These are phyloP conservation scores for Macrosoma leucophasiata DNA, from an alignment of 2,888 invertebrate genomes.

Conservation along the genomic window DNA sequence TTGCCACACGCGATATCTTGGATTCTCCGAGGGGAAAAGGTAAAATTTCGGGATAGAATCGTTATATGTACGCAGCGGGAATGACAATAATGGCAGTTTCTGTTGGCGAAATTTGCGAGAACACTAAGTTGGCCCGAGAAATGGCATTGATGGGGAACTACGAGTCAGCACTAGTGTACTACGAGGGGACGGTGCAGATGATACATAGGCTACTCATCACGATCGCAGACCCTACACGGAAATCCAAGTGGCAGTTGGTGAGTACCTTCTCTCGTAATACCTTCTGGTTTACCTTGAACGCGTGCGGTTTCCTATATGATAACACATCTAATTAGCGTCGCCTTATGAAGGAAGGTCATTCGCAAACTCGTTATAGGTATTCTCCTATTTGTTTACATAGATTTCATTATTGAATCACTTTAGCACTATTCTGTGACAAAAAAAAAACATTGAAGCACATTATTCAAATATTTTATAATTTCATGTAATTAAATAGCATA, in stretches of 20 bases:
- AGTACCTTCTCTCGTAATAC: conserved; percentile 38
- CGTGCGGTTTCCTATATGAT: conserved; percentile 59
- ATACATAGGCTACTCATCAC: conserved; percentile 88
- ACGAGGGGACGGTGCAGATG: conserved; percentile 94
- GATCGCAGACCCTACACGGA: conserved; percentile 86
- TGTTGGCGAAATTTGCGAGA: conserved; percentile 94
- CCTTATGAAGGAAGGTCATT: conserved; percentile 59
- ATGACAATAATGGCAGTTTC: conserved; percentile 91
- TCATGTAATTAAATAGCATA: too few relatives aligned
- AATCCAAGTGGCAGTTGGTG: conserved; percentile 93
- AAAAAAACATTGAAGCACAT: too few relatives aligned
- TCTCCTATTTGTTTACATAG: conserved; percentile 35
- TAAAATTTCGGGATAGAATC: conserved; percentile 47
- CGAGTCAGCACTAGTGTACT: conserved; percentile 94
- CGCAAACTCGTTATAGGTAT: conserved; percentile 33
- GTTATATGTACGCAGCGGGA: conserved; percentile 73
- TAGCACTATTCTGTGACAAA: too few relatives aligned
- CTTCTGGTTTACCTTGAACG: conserved; percentile 55
- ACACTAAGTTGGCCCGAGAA: conserved; percentile 95
- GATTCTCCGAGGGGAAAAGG: conserved; percentile 33
- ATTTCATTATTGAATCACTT: conserved; percentile 24
- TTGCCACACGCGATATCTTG: conserved; percentile 55
- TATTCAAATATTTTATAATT: too few relatives aligned
- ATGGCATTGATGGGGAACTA: conserved; percentile 97
- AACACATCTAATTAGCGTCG: conserved; percentile 54